Evolutionary conservation across 2,888 invertebrate genomes (phyloP).

Genomic region (Sphaeridia pumilis): DNA sequence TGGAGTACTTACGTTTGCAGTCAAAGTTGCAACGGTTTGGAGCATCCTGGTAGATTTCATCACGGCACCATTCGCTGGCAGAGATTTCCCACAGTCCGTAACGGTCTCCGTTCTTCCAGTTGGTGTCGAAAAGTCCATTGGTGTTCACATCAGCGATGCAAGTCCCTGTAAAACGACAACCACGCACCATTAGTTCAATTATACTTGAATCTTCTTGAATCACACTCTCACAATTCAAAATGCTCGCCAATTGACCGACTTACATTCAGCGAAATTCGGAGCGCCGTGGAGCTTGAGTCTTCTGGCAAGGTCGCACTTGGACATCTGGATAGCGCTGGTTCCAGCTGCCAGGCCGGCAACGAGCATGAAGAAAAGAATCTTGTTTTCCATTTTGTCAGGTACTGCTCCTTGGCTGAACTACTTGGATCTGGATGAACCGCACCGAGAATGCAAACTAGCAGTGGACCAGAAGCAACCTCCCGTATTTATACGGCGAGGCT

Average conservation of each 20-base stretch:
- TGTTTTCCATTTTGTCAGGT: neutral
- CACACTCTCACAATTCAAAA: neutral
- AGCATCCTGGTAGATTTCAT: neutral
- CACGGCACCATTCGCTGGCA: conserved; percentile 9
- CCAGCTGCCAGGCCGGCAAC: neutral
- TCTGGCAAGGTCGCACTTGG: conserved; percentile 13
- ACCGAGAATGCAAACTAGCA: no score
- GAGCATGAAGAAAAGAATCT: neutral
- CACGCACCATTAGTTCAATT: no score
- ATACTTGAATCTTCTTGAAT: neutral
- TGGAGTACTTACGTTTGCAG: conserved; percentile 2
- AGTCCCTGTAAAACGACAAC: neutral
- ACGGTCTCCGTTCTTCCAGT: conserved; percentile 2
- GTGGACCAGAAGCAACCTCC: no score
- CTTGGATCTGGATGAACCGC: no score
- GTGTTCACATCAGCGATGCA: conserved; percentile 15
- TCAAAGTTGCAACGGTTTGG: conserved; percentile 6
- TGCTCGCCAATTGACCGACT: neutral
- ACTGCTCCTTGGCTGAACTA: neutral
- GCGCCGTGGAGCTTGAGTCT: conserved; percentile 14
- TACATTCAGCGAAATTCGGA: conserved; percentile 13
- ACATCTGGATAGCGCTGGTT: neutral
- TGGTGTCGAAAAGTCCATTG: conserved; percentile 8
- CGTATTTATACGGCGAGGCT: no score
- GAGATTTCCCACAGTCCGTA: conserved; percentile 15